Base-by-base conservation (phyloP, 1,140 invertebrate genomes). In the Psilanteris sp. region DNA sequence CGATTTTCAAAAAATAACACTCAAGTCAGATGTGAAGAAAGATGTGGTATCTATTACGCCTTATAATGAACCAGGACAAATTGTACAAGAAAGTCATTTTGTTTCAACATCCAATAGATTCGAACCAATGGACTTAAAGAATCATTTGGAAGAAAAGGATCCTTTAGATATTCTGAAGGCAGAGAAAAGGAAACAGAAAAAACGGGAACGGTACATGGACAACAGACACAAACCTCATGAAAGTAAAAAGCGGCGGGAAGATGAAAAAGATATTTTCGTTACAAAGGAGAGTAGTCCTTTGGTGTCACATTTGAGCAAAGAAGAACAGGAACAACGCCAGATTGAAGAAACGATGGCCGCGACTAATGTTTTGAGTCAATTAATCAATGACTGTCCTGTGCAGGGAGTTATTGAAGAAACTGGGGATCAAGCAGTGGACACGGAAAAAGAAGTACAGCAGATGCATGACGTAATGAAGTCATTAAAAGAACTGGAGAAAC, bases 301-400 rank as follows among this genome's bases (percentile, higher is more conserved):
- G 14, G 43, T 76, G 20, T 70, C 75, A 5, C 80, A 78, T 14
- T 34, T 83, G 1, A 70, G 26, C 6, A 85, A 80, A 36, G 83
- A 87, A 13, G 85, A 87, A 20, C 84, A 87, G 43, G 86, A 87
- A 41, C 84, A 85, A 22, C 78, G 82, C 3, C 85, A 87, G 31
- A 87, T 87, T 14, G 85, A 87, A 62, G 78, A 87, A 83, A 81
- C 85, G 72, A 79, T 89, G 82, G 87, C 88, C 78, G 81, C 90
- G 82, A 83, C 90, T 81, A 77, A 83, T 76, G 75, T 85, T 80
- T 54, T 91, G 79, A 88, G 89, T 88, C 86, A 88, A 82, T 78
- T 89, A 72, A 83, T 91, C 70, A 87, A 89, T 9, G 85, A 87
- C 3, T 83, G 85, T 48, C 66, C 54, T 2, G 55, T 64, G 6